These are phyloP conservation scores for Dipodomys stephensi DNA, from an alignment of 2,113 vertebrate genomes.

Conservation along the genomic window DNA sequence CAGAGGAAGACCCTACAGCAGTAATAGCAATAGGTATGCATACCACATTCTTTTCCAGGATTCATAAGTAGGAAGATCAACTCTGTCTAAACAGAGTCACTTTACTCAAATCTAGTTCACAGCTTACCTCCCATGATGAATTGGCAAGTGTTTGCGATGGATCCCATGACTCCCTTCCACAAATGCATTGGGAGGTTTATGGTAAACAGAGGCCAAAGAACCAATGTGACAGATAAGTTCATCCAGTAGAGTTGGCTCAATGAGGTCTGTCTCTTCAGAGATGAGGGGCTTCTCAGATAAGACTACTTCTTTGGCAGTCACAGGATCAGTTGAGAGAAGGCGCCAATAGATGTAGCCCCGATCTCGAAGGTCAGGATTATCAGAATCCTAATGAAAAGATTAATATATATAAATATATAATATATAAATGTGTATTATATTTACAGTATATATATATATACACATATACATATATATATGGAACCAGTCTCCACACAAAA, in stretches of 20 bases:
- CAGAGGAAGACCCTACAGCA: not conserved
- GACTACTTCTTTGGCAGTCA: conserved; percentile 98
- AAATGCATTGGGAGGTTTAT: conserved; percentile 98
- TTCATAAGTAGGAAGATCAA: not conserved
- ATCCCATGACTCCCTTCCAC: conserved; percentile 98
- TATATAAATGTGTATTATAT: not conserved
- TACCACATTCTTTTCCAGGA: not conserved
- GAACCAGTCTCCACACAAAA: conserved; percentile 8
- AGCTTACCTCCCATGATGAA: conserved; percentile 96
- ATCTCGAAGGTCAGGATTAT: conserved; percentile 99
- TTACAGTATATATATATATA: no score
- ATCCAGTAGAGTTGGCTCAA: conserved; percentile 96
- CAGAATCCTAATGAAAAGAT: conserved; percentile 92
- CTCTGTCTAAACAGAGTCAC: not conserved
- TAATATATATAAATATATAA: not conserved
- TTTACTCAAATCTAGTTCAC: not conserved
- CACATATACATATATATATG: not conserved
- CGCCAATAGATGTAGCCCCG: conserved; percentile 99
- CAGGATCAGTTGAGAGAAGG: conserved; percentile 97
- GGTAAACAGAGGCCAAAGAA: conserved; percentile 97
- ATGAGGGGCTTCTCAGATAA: conserved; percentile 98
- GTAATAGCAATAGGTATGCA: not conserved
- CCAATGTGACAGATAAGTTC: conserved; percentile 99
- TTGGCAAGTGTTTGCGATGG: conserved; percentile 98
- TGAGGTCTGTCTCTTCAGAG: conserved; percentile 98